Base-by-base conservation (phyloP, 2,888 invertebrate species). In the Ichneumoninae sp. region DNA sequence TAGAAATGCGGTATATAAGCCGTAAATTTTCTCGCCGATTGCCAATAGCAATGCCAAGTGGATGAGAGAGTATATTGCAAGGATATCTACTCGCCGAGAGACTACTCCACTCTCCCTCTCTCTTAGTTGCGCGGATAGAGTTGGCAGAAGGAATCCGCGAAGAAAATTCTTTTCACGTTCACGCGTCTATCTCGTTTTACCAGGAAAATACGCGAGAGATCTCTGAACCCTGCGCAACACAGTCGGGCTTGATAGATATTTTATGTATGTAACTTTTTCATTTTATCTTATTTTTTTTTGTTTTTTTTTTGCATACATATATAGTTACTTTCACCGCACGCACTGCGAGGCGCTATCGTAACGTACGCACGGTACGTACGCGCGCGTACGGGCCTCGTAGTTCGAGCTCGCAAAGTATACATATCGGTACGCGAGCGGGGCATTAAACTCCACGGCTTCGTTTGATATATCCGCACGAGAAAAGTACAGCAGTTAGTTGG, bases 381-480 rank as follows among this genome's bases (percentile, higher is more conserved):
- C 52, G 77, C 72, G 26, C 78, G 50, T 47, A 71, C 47, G 36
- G 52, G 30, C 19, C 19, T 19, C 66, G 76, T 26, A 33, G 33
- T 70, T 22, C 75, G 80, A 71, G 54, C 80, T 80, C 83, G 75
- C 78, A 80, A 76, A 60, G 80, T 83, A 83, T 83, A 80, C 71
- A 77, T 72, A 77, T 80, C 76, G 62, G 76, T 83, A 83, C 83
- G 74, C 70, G 71, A 85, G 86, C 88, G 85, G 90, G 88, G 87
- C 88, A 89, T 90, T 89, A 89, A 89, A 90, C 90, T 89, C 87
- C 77, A 83, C 83, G 80, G 80, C 80, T 77, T 83, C 83, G 80
- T 83, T 80, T 80, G 80, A 83, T 62, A 62, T 80, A 75, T 83
- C 72, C 60, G 57, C 70, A 13, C 22, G 40, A 60, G 65, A 80